Conservation (phyloP, 2,113 vertebrate species). For the Eptesicus fuscus region DNA sequence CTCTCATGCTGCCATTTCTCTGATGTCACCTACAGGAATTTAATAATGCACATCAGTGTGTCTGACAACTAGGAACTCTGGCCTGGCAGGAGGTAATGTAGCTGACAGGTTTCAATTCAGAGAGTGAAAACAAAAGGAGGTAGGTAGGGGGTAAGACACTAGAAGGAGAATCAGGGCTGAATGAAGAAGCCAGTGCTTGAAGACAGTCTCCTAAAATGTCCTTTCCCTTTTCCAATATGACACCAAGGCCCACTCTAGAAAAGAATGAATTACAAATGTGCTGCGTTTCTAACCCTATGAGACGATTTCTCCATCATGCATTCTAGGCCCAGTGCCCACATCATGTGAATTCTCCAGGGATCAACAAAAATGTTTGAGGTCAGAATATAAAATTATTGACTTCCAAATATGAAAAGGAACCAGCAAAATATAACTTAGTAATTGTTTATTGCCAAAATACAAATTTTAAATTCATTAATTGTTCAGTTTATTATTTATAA, state of each 20-base stretch:
- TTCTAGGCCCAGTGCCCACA: background rate
- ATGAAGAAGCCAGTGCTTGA: background rate
- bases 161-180: background rate
- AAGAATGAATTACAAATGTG: background rate
- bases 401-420: too few species aligned
- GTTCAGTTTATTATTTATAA: background rate
- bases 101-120: background rate
- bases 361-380: too few species aligned
- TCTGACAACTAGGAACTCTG: background rate
- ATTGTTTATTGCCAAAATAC: constrained; percentile 2
- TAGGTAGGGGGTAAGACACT: too few species aligned
- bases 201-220: background rate
- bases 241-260: background rate
- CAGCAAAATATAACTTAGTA: background rate
- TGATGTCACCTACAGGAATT: background rate
- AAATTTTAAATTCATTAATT: constrained; percentile 3
- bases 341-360: too few species aligned
- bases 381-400: too few species aligned
- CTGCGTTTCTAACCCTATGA: background rate
- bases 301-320: background rate
- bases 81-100: background rate
- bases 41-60: background rate
- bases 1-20: too few species aligned
- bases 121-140: background rate
- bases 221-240: background rate